A percentile compares a stretch with the other conserved stretches of the same genome.
Evolutionary conservation across 2,113 vertebrate species (phyloP).

Genomic region (Microtus ochrogaster): DNA sequence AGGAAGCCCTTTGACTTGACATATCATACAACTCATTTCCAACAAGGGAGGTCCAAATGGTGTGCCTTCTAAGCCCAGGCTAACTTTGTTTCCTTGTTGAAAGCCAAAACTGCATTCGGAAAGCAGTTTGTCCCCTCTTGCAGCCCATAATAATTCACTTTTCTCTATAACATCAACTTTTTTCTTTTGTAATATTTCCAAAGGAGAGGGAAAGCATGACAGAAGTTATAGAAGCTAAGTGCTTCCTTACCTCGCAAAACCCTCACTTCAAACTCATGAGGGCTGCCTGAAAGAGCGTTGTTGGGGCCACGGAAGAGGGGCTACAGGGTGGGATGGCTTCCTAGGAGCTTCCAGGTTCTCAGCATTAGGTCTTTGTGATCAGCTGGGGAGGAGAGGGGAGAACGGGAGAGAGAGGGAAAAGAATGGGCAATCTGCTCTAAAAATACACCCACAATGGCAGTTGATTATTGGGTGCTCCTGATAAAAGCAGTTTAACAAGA

Average conservation of each 20-base stretch:
- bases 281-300: neutral
- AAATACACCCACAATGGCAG: neutral
- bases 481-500: neutral
- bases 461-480: neutral
- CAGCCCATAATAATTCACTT: neutral
- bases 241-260: neutral
- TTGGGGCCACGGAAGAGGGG: neutral
- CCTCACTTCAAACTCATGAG: neutral
- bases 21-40: neutral
- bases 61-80: neutral
- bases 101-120: neutral
- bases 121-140: neutral
- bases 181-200: neutral
- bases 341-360: neutral
- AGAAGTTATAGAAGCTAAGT: neutral
- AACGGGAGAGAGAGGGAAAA: neutral
- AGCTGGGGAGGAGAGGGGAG: neutral
- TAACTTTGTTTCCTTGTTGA: neutral
- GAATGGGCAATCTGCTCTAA: neutral
- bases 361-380: neutral
- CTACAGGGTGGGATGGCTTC: neutral
- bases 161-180: neutral
- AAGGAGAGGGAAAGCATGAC: neutral
- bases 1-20: neutral
- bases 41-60: fast-evolving